Evolutionary conservation across 1,140 invertebrate species (phyloP).

Genomic region (Cotesia typhae): DNA sequence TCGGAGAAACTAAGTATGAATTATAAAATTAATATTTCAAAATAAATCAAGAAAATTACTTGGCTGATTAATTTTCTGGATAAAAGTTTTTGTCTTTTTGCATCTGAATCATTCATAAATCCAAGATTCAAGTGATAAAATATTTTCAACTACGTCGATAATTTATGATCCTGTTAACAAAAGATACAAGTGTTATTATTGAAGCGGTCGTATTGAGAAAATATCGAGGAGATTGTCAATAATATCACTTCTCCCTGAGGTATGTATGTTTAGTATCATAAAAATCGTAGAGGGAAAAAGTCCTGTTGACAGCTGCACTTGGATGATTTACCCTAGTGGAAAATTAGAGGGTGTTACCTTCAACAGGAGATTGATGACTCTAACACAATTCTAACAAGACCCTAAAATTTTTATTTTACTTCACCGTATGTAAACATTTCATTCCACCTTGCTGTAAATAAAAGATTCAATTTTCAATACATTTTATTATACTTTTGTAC

Average conservation of each 20-base stretch:
- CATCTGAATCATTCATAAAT: background rate
- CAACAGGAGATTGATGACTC: constrained; percentile 14
- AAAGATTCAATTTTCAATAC: background rate
- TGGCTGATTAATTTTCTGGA: background rate
- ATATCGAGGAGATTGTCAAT: too few species aligned
- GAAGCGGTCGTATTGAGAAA: too few species aligned
- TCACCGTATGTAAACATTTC: constrained; percentile 10
- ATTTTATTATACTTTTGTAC: too few species aligned
- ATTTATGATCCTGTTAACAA: background rate
- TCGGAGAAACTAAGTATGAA: background rate
- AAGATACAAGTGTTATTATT: constrained; percentile 2
- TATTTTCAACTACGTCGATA: background rate
- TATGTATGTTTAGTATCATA: constrained; percentile 18
- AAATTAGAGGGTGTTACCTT: constrained; percentile 1
- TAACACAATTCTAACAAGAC: constrained; percentile 1
- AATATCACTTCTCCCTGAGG: constrained; percentile 4
- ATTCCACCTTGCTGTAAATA: background rate
- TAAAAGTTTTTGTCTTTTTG: background rate
- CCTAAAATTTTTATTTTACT: constrained; percentile 5
- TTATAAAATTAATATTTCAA: background rate
- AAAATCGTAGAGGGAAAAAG: constrained; percentile 21
- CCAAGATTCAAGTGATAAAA: too few species aligned
- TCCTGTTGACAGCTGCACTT: background rate
- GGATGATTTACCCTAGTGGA: constrained; percentile 12
- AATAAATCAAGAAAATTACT: constrained; percentile 7